phyloP scores from a whole-genome alignment of 2,113 vertebrate species.

The Pterocles gutturalis region DNA sequence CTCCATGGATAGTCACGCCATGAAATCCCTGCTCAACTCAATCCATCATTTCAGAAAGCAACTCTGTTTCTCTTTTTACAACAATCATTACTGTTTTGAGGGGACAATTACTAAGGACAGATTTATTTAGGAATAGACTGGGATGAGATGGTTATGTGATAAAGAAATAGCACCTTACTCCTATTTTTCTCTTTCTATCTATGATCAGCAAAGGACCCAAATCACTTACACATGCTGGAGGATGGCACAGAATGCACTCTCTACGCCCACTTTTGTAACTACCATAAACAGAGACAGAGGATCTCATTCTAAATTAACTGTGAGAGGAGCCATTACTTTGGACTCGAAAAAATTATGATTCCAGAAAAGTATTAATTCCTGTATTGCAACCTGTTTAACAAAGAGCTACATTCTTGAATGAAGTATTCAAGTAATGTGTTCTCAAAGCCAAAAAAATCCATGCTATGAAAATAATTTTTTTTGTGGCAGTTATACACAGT shows the following conservation, averaged over 20 bases:
- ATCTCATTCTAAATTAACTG: not conserved
- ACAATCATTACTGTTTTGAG: not conserved
- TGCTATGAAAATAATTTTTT: not conserved
- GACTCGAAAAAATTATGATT: not conserved
- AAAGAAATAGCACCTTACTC: not conserved
- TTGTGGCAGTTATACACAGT: not conserved
- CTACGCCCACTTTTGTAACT: not conserved
- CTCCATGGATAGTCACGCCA: not conserved
- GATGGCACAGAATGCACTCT: not conserved
- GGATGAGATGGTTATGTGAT: not conserved
- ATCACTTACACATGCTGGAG: not conserved
- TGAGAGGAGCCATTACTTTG: not conserved
- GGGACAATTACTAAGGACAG: not conserved
- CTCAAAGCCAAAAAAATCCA: not conserved
- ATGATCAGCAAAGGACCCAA: not conserved
- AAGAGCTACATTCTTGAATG: constrained; percentile 8
- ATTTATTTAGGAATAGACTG: not conserved
- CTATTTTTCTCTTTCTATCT: not conserved
- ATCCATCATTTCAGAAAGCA: not conserved
- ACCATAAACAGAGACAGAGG: not conserved
- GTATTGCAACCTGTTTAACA: not conserved
- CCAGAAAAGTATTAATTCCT: constrained; percentile 40
- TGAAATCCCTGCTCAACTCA: not conserved
- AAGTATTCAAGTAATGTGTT: not conserved
- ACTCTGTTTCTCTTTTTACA: not conserved